phyloP scores from a whole-genome alignment of 92 coral and sea anemone species.

The Meandrina meandrites region DNA sequence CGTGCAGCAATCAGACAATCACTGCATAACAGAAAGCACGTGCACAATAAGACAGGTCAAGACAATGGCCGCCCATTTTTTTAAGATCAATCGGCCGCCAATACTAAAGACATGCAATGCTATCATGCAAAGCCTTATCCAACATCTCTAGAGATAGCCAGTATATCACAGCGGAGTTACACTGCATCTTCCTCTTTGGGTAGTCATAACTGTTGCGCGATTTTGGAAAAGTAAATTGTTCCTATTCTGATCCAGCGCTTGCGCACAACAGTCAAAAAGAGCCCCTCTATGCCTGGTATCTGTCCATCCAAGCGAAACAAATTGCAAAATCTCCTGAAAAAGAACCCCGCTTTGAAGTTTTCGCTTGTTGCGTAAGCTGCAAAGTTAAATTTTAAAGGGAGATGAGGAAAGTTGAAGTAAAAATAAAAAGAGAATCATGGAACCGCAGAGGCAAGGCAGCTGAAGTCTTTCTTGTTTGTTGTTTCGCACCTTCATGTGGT shows the following conservation, averaged over 20 bases:
- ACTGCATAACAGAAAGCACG: too few species aligned
- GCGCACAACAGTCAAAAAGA: neutral
- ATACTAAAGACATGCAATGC: too few species aligned
- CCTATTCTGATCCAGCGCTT: neutral
- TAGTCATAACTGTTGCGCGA: neutral
- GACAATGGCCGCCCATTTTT: too few species aligned
- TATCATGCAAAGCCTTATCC: too few species aligned
- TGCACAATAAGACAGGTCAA: too few species aligned
- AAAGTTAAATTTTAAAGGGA: too few species aligned
- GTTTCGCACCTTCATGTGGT: neutral
- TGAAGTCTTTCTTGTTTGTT: too few species aligned
- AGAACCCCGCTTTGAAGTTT: neutral
- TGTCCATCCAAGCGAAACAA: too few species aligned
- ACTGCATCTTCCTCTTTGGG: neutral
- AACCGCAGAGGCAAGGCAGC: neutral
- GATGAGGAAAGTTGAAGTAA: neutral
- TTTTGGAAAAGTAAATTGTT: too few species aligned
- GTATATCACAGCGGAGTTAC: too few species aligned
- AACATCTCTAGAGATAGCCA: neutral
- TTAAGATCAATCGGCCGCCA: too few species aligned
- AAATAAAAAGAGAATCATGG: neutral
- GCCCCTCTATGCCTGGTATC: neutral
- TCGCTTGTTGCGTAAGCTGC: neutral
- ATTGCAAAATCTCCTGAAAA: neutral
- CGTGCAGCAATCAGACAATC: too few species aligned